These are phyloP conservation scores for Buceros bicornis DNA, from an alignment of 2,797 vertebrate species.

Conservation along the genomic window DNA sequence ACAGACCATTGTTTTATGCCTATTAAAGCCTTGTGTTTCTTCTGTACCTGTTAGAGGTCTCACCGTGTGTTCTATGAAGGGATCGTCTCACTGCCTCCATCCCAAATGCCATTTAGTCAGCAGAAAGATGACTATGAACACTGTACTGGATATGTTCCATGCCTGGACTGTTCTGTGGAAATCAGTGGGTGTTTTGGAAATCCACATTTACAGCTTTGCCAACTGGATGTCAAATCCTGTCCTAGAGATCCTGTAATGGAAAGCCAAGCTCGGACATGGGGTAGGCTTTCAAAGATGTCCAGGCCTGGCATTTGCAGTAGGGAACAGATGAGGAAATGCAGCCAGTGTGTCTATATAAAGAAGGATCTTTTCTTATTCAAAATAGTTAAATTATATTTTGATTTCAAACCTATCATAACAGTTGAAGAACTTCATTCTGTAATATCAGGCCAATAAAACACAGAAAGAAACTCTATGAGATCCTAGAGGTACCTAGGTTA, in stretches of 20 bases:
- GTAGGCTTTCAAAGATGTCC: not conserved
- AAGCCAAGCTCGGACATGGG: not conserved
- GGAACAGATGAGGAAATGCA: not conserved
- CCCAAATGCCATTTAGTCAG: not conserved
- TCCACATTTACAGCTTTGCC: not conserved
- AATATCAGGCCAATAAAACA: not conserved
- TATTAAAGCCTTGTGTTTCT: not conserved
- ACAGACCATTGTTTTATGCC: not conserved
- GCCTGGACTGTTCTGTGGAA: not conserved
- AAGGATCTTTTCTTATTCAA: not conserved
- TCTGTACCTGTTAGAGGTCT: not conserved
- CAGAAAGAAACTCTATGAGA: not conserved
- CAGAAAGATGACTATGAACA: not conserved
- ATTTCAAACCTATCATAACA: accelerated
- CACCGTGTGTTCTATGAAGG: not conserved
- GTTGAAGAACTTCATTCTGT: not conserved
- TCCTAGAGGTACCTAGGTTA: not conserved
- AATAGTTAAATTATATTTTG: not conserved
- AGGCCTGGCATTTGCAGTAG: not conserved
- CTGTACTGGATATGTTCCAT: accelerated
- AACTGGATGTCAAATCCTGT: not conserved
- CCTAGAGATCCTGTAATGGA: not conserved
- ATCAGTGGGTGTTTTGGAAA: not conserved
- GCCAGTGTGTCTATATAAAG: not conserved
- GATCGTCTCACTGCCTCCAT: not conserved